phyloP scores from a whole-genome alignment of 1,140 invertebrate species.

The Drosophila rhopaloa region DNA sequence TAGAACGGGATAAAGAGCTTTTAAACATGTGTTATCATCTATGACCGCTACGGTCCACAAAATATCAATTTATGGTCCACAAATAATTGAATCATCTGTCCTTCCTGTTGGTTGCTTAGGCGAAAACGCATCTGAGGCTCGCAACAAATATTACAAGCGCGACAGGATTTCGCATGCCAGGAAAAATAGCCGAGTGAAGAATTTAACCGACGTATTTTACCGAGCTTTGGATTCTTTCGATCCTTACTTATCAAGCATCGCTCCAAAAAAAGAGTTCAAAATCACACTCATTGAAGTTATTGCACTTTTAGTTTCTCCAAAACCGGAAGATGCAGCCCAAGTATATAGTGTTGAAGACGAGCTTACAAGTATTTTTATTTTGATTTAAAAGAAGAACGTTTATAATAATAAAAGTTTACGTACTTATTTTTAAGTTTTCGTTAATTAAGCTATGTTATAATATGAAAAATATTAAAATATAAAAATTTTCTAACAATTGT shows the following conservation, averaged over 20 bases:
- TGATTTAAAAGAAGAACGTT: constrained; percentile 5
- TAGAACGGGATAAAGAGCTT: too few species aligned
- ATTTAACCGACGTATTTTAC: constrained; percentile 13
- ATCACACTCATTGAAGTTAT: constrained; percentile 13
- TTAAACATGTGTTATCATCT: too few species aligned
- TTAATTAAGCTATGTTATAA: background rate
- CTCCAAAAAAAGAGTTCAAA: constrained; percentile 16
- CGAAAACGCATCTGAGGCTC: constrained; percentile 21
- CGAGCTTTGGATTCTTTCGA: background rate
- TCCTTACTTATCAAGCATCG: background rate
- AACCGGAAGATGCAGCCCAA: background rate
- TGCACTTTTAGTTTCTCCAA: constrained; percentile 6
- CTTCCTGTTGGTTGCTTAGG: constrained; percentile 13
- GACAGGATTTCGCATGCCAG: constrained; percentile 14
- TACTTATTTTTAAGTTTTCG: constrained; percentile 15
- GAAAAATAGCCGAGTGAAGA: constrained; percentile 19
- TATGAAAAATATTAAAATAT: constrained; percentile 3
- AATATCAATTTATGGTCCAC: background rate
- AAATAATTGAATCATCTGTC: constrained; percentile 20
- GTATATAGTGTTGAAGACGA: constrained; percentile 8
- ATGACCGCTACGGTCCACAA: background rate
- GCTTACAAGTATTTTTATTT: constrained; percentile 14
- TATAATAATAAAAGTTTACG: constrained; percentile 5
- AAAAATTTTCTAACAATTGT: background rate
- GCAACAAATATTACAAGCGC: constrained; percentile 14